Evolutionary conservation across 2,797 vertebrate species (phyloP).

Genomic region (Cygnus olor): DNA sequence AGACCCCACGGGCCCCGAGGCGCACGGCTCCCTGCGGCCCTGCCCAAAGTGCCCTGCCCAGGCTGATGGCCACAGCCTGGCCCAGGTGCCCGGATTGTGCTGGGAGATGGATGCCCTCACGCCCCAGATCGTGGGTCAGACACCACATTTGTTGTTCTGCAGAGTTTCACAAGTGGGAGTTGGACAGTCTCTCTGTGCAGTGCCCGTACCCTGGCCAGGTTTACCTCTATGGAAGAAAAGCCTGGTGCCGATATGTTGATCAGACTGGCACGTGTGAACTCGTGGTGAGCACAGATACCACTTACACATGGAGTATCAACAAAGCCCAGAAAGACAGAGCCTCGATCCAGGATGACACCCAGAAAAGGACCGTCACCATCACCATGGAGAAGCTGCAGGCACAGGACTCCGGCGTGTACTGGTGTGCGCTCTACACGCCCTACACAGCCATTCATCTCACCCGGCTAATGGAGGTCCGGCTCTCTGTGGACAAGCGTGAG

Average conservation of each 20-base stretch:
- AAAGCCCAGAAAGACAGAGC: neutral
- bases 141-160: neutral
- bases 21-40: neutral
- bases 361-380: neutral
- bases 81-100: neutral
- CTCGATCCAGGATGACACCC: neutral
- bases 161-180: neutral
- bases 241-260: neutral
- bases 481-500: neutral
- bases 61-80: rapidly evolving
- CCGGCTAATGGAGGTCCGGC: neutral
- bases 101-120: rapidly evolving
- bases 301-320: rapidly evolving
- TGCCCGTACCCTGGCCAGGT: rapidly evolving
- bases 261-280: rapidly evolving
- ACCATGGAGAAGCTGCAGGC: neutral
- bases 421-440: too few species aligned
- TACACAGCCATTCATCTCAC: rapidly evolving
- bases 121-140: rapidly evolving
- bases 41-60: neutral
- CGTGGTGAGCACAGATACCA: rapidly evolving
- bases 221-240: rapidly evolving
- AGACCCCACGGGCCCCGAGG: neutral
- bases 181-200: neutral
- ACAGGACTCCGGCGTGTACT: neutral